Conservation (phyloP, 2,888 invertebrate genomes). For the Merodon equestris region DNA sequence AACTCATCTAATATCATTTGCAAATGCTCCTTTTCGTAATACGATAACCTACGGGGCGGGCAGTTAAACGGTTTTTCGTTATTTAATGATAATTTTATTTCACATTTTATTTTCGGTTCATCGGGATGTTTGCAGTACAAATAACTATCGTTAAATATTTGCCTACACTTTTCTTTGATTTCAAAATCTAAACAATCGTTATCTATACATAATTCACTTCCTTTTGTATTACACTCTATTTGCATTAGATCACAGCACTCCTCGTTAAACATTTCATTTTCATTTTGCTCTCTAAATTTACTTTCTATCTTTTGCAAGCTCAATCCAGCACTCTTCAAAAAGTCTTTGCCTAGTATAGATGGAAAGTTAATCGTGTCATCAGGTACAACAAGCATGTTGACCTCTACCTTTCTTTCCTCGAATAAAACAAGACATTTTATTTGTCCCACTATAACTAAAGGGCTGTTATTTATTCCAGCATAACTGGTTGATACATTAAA, state of each 20-base stretch:
- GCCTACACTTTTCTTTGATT: neutral
- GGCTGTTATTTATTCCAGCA: slow-evolving; percentile 29
- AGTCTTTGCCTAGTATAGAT: slow-evolving; percentile 16
- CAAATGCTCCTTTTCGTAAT: slow-evolving; percentile 16
- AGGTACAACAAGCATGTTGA: slow-evolving; percentile 2
- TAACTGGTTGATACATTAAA: neutral
- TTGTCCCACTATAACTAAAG: neutral
- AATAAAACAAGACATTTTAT: slow-evolving; percentile 7
- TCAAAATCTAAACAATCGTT: neutral
- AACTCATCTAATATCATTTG: slow-evolving; percentile 20
- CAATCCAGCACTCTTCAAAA: neutral
- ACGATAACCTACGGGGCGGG: slow-evolving; percentile 50
- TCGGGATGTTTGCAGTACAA: slow-evolving; percentile 7
- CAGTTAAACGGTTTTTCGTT: slow-evolving; percentile 26
- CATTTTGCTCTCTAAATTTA: neutral
- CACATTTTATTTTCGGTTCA: neutral
- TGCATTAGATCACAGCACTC: neutral
- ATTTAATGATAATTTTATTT: slow-evolving; percentile 13
- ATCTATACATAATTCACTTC: slow-evolving; percentile 1
- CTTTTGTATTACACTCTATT: neutral
- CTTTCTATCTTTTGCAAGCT: slow-evolving; percentile 2
- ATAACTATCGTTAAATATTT: neutral
- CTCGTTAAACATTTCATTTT: neutral
- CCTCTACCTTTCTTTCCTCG: slow-evolving; percentile 6
- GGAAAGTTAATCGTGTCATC: slow-evolving; percentile 10